Base-by-base conservation (phyloP, 1,140 invertebrate species). In the Dendroctonus valens region DNA sequence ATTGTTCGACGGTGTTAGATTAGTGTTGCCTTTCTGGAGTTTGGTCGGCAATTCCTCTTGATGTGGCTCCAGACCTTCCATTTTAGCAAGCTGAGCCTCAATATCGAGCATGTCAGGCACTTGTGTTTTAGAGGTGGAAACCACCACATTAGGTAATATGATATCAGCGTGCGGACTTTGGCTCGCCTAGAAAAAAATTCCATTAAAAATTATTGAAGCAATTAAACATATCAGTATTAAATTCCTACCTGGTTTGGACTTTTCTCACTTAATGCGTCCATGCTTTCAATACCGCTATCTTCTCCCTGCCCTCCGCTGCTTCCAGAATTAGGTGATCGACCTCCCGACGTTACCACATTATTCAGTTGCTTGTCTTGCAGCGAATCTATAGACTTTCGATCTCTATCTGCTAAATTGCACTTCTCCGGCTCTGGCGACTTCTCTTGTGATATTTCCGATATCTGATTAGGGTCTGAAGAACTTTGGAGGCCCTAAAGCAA, bases 251-350 rank as follows among this genome's bases (percentile, higher is more conserved):
- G 70, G 52, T 71, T 71, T 11, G 92, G 93, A 69, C 91, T 93
- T 76, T 96, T 96, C 74, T 96, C 93, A 26, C 92, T 94, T 5
- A 94, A 77, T 3, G 93, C 92, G 75, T 96, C 93, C 92, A 94
- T 94, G 5, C 91, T 94, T 76, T 96, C 93, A 14, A 96, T 94
- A 3, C 93, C 92, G 46, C 92, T 94, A 79, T 95, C 93, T 77
- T 96, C 93, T 15, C 92, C 92, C 65, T 86, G 85, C 2, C 71
- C 74, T n/a, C 65, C 69, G 52, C 65, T 66, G 38, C 59, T 68
- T 7, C 75, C 75, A 7, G 76, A 77, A 55, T 74, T 77, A 7
- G 77, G 77, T 38, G 76, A 78, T 41, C 76, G 69, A 14, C 67
- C 61, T 7, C 69, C 68, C 6, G 70, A 59, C 39, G 60, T 65